Conservation (phyloP, 2,888 invertebrate genomes). For the Dermolepida albohirtum region DNA sequence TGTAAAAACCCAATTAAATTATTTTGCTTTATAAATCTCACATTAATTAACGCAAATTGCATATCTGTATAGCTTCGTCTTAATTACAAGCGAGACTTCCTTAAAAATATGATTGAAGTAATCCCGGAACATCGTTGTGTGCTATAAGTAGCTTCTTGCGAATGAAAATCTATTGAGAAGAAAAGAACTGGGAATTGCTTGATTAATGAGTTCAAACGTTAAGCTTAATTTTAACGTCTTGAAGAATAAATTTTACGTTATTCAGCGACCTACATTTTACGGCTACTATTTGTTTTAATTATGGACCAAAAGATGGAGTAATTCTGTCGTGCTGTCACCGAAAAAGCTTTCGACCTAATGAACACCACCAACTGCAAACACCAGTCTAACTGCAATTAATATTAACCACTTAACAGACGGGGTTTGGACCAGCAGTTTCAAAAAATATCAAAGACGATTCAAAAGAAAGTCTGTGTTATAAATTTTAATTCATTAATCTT, state of each 20-base stretch:
- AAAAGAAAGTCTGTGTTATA: too few relatives aligned
- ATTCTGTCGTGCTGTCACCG: conserved; percentile 29
- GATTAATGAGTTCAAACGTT: conserved; percentile 31
- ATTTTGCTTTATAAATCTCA: conserved; percentile 10
- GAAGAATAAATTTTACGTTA: conserved; percentile 40
- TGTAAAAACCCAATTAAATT: conserved; percentile 30
- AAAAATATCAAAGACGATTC: too few relatives aligned
- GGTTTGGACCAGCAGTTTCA: not conserved
- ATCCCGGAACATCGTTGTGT: not conserved
- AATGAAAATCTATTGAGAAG: not conserved
- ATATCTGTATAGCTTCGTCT: not conserved
- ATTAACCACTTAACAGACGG: conserved; percentile 37
- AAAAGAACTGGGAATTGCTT: conserved; percentile 21
- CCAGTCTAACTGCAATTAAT: conserved; percentile 44
- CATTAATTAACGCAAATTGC: conserved; percentile 20
- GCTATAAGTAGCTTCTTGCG: too few relatives aligned
- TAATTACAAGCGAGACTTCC: conserved; percentile 8
- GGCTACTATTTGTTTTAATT: conserved; percentile 44
- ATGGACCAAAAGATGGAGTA: conserved; percentile 39
- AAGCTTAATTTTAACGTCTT: conserved; percentile 38
- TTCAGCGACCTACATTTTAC: conserved; percentile 37
- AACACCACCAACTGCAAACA: conserved; percentile 33
- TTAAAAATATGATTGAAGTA: conserved; percentile 1
- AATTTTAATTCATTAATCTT: too few relatives aligned
- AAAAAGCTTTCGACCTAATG: conserved; percentile 42